Base-by-base conservation (phyloP, 1,140 invertebrate genomes). In the Listronotus oregonensis region DNA sequence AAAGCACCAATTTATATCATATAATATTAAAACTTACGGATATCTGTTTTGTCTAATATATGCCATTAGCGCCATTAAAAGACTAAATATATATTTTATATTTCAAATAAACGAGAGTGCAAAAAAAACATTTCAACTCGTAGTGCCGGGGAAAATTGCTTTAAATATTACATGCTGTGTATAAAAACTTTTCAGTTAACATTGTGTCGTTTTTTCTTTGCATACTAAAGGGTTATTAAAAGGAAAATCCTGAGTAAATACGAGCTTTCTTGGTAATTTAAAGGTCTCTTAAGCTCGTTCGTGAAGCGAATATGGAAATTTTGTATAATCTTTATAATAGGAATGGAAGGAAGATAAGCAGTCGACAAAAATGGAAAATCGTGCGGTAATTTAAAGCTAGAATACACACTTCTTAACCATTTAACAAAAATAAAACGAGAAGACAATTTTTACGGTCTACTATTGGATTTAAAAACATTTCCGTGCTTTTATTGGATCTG, bases 281-380 rank as follows among this genome's bases (percentile, higher is more conserved):
- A 51, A 61, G 47, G 34, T 47, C 56, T 59, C 27, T 47, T 47
- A 59, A 59, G n/a, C 8, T 17, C 46, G 58, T 61, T 51, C 58
- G 58, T 61, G 58, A 61, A 61, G 50, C 58, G 58, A 61, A 61
- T 61, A 61, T 61, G 58, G 50, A 61, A 61, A 61, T 61, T 61
- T 51, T 50, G 47, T 51, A 61, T 61, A 61, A 61, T 61, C 58
- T 61, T 61, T 61, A 51, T 61, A 61, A 61, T 61, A 43, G 47
- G 34, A 61, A 61, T 61, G 42, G 47, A 17, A 46, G 46, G 42
- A 61, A 61, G 58, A 61, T 61, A 61, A 61, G 58, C 46, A 21
- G 12, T 21, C 34, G 8, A 37, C 46, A 15, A 52, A 37, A 39
- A 39, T 27, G 50, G 17, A 37, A 52, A 52, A 37, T 32, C 27